Evolutionary conservation across 2,888 invertebrate species (phyloP), one percentile per base, ranked within the genome.

Genomic region (Eupithecia subumbrata): DNA sequence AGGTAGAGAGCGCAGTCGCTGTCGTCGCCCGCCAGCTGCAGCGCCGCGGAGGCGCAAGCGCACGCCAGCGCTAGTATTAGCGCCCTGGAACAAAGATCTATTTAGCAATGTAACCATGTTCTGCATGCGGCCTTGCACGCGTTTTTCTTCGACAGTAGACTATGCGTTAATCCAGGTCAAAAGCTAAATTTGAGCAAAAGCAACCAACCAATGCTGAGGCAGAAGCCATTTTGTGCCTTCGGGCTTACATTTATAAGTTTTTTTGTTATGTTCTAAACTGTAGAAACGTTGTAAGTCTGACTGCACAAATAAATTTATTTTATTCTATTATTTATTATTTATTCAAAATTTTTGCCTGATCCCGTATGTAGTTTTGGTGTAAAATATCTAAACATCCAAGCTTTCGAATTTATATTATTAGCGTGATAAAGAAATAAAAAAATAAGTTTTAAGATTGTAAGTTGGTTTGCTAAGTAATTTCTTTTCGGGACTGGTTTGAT

Each of bases 1-100:
- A 98, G 93, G 84, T 97, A 94, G 67, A 98, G 94, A 11, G 98
- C 98, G 90, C 98, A 98, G 85, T 98, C 97, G 78, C 89, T 86
- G 84, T 88, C 92, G 79, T 93, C 95, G 12, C 86, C 89, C 2
- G 88, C 88, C 8, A 89, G 83, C 60, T 90, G 84, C 40, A 93
- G 92, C 60, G 91, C 84, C 64, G 87, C 87, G 7, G 84, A 81
- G 43, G 89, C 86, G 83, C 83, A 86, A 14, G 87, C 89, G 86
- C 91, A 91, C 82, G 86, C 85, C 77, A 93, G 85, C 90, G 92
- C 91, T 86, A 92, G 80, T 78, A 92, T 76, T 81, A 93, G 88
- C 89, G 90, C 89, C 84, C 95, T 95, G 91, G 68, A 68, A 68
- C 22, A 68, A 40, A 68, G 7, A 12, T 40, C 40, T 1, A 5